Evolutionary conservation across 2,797 vertebrate genomes (phyloP).

Genomic region (Channa striata): DNA sequence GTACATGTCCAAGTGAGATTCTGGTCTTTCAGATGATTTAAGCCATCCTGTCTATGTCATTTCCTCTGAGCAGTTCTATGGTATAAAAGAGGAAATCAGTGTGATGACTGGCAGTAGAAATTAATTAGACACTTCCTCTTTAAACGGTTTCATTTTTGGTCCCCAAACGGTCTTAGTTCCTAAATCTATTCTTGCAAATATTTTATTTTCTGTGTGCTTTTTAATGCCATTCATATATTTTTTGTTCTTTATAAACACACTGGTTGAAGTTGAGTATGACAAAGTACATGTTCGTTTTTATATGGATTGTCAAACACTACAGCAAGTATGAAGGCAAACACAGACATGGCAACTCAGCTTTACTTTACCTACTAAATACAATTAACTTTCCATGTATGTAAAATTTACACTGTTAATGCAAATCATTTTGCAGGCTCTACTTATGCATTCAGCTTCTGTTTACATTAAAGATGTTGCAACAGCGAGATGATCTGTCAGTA

Average conservation of each 20-base stretch:
- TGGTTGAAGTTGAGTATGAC: not conserved
- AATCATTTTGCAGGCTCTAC: not conserved
- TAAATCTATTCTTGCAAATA: not conserved
- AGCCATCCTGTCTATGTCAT: not conserved
- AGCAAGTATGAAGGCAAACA: not conserved
- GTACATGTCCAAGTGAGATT: not conserved
- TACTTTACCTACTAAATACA: not conserved
- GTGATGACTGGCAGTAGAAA: no score
- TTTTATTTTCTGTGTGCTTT: not conserved
- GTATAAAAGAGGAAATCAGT: not conserved
- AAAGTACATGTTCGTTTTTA: not conserved
- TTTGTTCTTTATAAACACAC: not conserved
- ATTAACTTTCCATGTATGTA: not conserved
- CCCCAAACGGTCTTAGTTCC: not conserved
- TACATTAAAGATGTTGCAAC: conserved; percentile 28
- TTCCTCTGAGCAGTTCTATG: not conserved
- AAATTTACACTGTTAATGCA: not conserved
- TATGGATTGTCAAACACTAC: not conserved
- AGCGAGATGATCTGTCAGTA: conserved; percentile 6
- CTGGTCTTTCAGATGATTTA: not conserved
- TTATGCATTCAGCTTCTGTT: conserved; percentile 14
- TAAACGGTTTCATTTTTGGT: not conserved
- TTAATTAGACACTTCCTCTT: conserved; percentile 2
- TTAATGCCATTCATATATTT: not conserved
- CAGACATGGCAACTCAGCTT: not conserved